Evolutionary conservation across 2,797 vertebrate species (phyloP).

Genomic region (Smutsia gigantea): DNA sequence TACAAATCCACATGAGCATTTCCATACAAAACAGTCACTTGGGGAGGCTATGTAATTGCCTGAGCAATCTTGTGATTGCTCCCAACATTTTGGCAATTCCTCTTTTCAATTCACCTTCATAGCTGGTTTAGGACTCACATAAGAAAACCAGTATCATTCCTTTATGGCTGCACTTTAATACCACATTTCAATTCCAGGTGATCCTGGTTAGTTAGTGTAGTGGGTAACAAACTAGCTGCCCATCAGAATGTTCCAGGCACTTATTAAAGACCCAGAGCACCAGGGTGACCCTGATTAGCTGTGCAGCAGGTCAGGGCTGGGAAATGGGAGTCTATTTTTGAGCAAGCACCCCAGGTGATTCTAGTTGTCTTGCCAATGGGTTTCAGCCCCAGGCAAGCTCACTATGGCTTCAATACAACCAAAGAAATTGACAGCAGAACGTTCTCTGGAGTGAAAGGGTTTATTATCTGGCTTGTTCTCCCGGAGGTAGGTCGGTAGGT

Average conservation of each 20-base stretch:
- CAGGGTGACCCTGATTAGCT: not conserved
- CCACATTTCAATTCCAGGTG: not conserved
- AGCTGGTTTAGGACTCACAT: constrained; percentile 35
- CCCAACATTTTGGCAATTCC: constrained; percentile 69
- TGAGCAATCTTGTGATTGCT: constrained; percentile 26
- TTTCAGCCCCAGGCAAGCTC: too few species aligned
- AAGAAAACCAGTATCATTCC: constrained; percentile 34
- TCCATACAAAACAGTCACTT: constrained; percentile 54
- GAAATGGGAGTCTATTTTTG: not conserved
- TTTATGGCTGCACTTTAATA: not conserved
- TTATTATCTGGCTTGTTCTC: too few species aligned
- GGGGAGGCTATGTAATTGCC: constrained; percentile 54
- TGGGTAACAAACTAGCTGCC: not conserved
- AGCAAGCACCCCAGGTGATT: not conserved
- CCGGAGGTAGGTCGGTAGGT: too few species aligned
- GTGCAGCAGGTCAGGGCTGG: not conserved
- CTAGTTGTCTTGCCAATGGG: too few species aligned
- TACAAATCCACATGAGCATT: constrained; percentile 51
- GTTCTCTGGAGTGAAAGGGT: too few species aligned
- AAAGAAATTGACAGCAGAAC: too few species aligned
- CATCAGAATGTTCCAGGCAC: too few species aligned
- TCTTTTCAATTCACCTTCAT: constrained; percentile 64
- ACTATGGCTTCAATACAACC: too few species aligned
- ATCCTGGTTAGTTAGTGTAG: not conserved
- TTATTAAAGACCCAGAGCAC: not conserved